phyloP scores from a whole-genome alignment of 2,797 vertebrate genomes.

The Pseudomugil gertrudae region DNA sequence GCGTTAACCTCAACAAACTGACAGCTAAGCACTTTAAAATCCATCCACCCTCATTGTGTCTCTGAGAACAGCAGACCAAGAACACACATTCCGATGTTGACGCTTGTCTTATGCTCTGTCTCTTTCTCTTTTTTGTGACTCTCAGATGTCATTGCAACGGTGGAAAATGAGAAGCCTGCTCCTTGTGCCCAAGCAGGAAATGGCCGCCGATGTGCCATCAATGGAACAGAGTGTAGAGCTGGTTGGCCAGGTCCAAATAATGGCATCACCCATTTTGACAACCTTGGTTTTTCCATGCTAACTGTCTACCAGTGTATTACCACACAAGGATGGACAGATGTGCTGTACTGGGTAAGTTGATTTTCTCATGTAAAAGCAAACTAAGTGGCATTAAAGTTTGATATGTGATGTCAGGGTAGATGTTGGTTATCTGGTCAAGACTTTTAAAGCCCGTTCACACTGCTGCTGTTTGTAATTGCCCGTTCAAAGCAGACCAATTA shows the following conservation, averaged over 20 bases:
- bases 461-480: too few species aligned
- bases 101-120: too few species aligned
- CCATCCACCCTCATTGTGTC: too few species aligned
- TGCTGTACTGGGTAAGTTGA: conserved; percentile 90
- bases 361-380: neutral
- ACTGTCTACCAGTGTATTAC: conserved; percentile 97
- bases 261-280: conserved; percentile 95
- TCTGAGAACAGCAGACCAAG: too few species aligned
- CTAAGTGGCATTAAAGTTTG: neutral
- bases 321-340: conserved; percentile 94
- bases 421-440: too few species aligned
- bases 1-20: too few species aligned
- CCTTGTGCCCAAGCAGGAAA: conserved; percentile 90
- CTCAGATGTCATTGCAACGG: conserved; percentile 88
- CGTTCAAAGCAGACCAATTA: too few species aligned
- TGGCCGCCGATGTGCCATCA: conserved; percentile 88
- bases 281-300: conserved; percentile 94
- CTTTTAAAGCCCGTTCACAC: too few species aligned
- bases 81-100: too few species aligned
- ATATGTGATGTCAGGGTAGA: too few species aligned
- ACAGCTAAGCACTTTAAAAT: too few species aligned
- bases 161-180: conserved; percentile 85
- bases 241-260: conserved; percentile 92
- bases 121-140: neutral
- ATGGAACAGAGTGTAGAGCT: conserved; percentile 86